Evolutionary conservation across 2,797 vertebrate species (phyloP).

Genomic region (Halcyon leucocephala): DNA sequence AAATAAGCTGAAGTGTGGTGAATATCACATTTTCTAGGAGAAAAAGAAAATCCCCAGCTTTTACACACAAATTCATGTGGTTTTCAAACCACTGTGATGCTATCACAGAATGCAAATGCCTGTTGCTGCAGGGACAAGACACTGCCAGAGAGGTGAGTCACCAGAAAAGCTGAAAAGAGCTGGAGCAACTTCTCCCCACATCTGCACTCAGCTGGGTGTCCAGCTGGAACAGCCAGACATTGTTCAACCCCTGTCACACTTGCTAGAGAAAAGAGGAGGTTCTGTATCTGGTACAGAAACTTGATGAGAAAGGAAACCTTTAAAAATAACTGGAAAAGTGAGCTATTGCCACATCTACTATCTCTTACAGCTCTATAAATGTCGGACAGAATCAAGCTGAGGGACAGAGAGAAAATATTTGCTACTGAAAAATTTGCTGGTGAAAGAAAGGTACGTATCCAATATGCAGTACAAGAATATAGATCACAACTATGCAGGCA

Average conservation of each 20-base stretch:
- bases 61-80: background rate
- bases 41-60: background rate
- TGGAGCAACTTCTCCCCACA: background rate
- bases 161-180: background rate
- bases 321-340: background rate
- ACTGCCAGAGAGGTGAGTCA: background rate
- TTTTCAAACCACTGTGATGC: background rate
- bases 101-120: background rate
- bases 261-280: background rate
- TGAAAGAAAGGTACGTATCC: background rate
- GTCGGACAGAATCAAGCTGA: background rate
- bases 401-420: background rate
- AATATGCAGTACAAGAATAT: background rate
- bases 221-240: too few relatives aligned
- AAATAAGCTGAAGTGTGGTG: background rate
- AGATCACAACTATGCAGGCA: background rate
- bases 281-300: background rate
- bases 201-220: background rate
- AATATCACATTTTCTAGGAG: background rate
- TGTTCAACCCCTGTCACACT: background rate
- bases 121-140: background rate
- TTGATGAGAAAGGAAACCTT: background rate
- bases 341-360: background rate
- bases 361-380: background rate
- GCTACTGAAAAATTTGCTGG: background rate